Evolutionary conservation across 2,113 vertebrate species (phyloP).

Genomic region (Mirza zaza): DNA sequence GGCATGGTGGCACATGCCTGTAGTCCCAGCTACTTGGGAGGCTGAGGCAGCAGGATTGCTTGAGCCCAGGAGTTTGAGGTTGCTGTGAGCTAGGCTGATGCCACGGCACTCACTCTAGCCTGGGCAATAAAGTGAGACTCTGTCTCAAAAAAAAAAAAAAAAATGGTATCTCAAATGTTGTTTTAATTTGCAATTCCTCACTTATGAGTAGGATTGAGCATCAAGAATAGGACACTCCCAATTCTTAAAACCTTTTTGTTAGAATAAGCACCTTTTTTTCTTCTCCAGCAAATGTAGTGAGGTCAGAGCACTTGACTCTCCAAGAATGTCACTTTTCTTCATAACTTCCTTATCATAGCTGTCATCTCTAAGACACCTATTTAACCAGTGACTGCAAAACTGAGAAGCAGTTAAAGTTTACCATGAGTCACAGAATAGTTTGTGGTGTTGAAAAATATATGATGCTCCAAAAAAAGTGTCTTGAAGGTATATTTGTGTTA

Average conservation of each 20-base stretch:
- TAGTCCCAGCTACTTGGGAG: no score
- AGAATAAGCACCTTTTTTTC: not conserved
- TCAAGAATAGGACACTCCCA: not conserved
- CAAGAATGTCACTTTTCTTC: slow-evolving; percentile 54
- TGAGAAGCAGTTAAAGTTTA: not conserved
- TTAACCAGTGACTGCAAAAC: not conserved
- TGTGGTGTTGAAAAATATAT: not conserved
- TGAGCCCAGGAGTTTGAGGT: no score
- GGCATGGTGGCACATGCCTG: no score
- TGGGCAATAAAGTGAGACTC: no score
- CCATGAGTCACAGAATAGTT: slow-evolving; percentile 10
- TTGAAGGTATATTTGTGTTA: not conserved
- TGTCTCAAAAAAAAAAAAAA: no score
- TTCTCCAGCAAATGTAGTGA: slow-evolving; percentile 14
- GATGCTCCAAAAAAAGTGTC: not conserved
- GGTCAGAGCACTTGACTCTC: slow-evolving; percentile 44
- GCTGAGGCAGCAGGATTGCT: no score
- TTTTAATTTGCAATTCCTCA: slow-evolving; percentile 45
- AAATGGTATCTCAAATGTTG: not conserved
- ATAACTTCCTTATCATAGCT: slow-evolving; percentile 33
- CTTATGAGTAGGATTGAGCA: slow-evolving; percentile 7
- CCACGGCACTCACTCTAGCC: no score
- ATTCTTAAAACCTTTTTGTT: not conserved
- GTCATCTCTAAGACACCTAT: not conserved
- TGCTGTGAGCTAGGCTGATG: no score